phyloP scores from a whole-genome alignment of 2,113 vertebrate genomes.

The Prunella himalayana region DNA sequence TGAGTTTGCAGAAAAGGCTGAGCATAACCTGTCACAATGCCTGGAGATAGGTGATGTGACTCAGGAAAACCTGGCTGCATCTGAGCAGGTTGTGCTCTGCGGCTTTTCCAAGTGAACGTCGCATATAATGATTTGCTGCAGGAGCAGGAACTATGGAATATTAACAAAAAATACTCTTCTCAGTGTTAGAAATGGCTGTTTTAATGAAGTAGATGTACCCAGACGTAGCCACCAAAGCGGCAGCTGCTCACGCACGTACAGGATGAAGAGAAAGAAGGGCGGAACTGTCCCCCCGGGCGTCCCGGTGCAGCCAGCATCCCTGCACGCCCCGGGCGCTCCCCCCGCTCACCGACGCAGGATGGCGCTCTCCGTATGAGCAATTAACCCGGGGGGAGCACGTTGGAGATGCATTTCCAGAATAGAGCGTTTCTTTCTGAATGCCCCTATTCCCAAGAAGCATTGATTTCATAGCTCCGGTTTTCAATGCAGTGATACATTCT shows the following conservation, averaged over 20 bases:
- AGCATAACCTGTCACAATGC: background rate
- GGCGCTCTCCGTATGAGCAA: slow-evolving; percentile 70
- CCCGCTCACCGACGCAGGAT: slow-evolving; percentile 64
- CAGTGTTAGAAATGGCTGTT: background rate
- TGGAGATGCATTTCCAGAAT: background rate
- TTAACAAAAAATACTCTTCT: background rate
- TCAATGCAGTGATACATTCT: background rate
- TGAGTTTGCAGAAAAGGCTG: background rate
- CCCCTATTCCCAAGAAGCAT: rapidly evolving
- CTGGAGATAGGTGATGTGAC: rapidly evolving
- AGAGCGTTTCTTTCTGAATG: background rate
- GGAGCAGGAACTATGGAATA: background rate
- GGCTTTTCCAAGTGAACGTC: rapidly evolving
- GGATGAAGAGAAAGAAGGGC: too few species aligned
- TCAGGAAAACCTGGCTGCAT: background rate
- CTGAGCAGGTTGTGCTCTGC: rapidly evolving
- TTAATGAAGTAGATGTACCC: too few species aligned
- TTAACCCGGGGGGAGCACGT: background rate
- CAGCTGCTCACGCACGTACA: rapidly evolving
- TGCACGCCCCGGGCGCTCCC: background rate
- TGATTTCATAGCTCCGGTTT: background rate
- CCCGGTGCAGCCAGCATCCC: background rate
- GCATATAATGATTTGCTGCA: rapidly evolving
- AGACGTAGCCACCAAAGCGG: background rate
- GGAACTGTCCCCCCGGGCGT: too few species aligned